These are phyloP conservation scores for Zosterops borbonicus DNA, from an alignment of 2,113 vertebrate species.

Conservation along the genomic window DNA sequence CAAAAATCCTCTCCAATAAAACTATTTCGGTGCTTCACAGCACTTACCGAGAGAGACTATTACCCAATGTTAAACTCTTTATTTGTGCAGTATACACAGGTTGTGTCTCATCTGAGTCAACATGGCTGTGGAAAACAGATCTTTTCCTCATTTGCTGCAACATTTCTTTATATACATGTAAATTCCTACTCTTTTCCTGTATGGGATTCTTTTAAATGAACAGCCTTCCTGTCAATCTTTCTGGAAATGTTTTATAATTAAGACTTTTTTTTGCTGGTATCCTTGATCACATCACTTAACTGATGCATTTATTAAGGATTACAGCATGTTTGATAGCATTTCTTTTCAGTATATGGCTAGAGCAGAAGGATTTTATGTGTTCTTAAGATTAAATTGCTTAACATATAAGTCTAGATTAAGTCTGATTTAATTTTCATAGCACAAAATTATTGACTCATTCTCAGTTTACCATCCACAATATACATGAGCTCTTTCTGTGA, in stretches of 20 bases:
- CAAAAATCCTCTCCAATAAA: not conserved
- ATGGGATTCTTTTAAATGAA: not conserved
- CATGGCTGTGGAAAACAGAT: not conserved
- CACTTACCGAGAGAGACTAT: not conserved
- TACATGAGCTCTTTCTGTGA: accelerated
- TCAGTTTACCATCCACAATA: not conserved
- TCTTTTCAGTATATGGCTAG: not conserved
- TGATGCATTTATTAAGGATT: not conserved
- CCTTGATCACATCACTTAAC: not conserved
- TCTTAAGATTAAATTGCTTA: not conserved
- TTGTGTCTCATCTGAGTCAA: not conserved
- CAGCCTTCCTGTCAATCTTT: not conserved
- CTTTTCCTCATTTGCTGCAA: not conserved
- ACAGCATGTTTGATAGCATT: not conserved
- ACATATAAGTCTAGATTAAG: not conserved
- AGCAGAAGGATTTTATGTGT: not conserved
- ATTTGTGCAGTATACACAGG: accelerated
- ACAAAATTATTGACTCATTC: not conserved
- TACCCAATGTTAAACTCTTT: not conserved
- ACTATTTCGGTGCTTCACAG: not conserved
- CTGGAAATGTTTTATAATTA: not conserved
- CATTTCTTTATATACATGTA: not conserved
- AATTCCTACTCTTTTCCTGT: not conserved
- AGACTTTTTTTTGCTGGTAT: not conserved
- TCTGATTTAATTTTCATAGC: not conserved